Conservation (phyloP, 2,888 invertebrate genomes). For the Caenorhabditis imperialis region DNA sequence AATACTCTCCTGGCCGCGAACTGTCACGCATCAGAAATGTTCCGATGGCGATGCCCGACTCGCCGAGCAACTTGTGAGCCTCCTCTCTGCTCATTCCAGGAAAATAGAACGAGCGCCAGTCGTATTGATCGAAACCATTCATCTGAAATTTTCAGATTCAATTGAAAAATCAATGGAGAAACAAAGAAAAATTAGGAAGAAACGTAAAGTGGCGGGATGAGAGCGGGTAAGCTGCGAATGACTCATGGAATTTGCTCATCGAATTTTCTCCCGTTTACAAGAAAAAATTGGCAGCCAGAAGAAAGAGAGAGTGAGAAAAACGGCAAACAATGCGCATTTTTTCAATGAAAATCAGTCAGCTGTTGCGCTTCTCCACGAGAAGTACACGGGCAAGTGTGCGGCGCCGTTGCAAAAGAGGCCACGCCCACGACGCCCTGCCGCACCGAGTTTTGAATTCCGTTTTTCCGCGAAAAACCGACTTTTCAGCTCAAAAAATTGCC, state of each 20-base stretch:
- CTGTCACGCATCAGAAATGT: constrained; percentile 73
- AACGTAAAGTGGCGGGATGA: background rate
- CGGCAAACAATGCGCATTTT: constrained; percentile 19
- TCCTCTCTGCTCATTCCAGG: constrained; percentile 68
- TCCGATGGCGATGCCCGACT: constrained; percentile 55
- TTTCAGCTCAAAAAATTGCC: background rate
- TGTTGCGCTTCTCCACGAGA: constrained; percentile 36
- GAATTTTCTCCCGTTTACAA: constrained; percentile 5
- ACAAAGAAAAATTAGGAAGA: constrained; percentile 2
- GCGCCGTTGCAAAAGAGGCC: constrained; percentile 4
- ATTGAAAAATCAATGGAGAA: constrained; percentile 6
- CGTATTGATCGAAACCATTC: constrained; percentile 71
- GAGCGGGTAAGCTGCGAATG: too few species aligned
- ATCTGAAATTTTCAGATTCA: constrained; percentile 12
- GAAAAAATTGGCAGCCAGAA: constrained; percentile 14
- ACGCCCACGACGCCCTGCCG: constrained; percentile 30
- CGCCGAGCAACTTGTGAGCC: constrained; percentile 60
- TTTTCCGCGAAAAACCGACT: constrained; percentile 40
- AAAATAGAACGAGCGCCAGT: constrained; percentile 71
- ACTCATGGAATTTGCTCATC: constrained; percentile 11
- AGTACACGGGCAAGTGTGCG: constrained; percentile 30
- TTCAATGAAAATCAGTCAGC: constrained; percentile 16
- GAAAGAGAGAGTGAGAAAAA: constrained; percentile 13
- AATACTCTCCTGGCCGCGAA: constrained; percentile 65
- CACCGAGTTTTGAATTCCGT: constrained; percentile 26